Evolutionary conservation across 2,888 invertebrate species (phyloP).

Genomic region (Laothoe populi): DNA sequence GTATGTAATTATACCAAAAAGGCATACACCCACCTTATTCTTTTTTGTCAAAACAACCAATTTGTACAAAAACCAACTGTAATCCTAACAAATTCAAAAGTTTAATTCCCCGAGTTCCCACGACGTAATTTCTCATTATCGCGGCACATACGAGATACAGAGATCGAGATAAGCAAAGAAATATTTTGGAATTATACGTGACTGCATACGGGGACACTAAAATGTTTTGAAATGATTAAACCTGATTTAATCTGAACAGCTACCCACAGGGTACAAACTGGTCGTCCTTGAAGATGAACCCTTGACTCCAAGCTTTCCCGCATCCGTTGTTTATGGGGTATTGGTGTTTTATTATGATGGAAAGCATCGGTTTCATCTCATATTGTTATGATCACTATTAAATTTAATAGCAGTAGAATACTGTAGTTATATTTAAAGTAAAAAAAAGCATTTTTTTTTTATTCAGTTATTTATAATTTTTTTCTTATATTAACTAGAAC

Average conservation of each 20-base stretch:
- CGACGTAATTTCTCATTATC: slow-evolving; percentile 23
- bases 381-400: not conserved
- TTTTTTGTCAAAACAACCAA: not conserved
- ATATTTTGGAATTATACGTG: slow-evolving; percentile 47
- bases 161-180: slow-evolving; percentile 43
- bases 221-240: slow-evolving; percentile 39
- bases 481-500: too few relatives aligned
- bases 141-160: slow-evolving; percentile 29
- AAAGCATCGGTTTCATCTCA: slow-evolving; percentile 31
- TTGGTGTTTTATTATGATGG: slow-evolving; percentile 35
- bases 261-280: slow-evolving; percentile 40
- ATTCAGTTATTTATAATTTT: too few relatives aligned
- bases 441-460: too few relatives aligned
- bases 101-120: slow-evolving; percentile 17
- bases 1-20: too few relatives aligned
- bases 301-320: slow-evolving; percentile 49
- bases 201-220: slow-evolving; percentile 39
- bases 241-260: slow-evolving; percentile 43
- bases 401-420: not conserved
- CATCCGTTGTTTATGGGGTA: slow-evolving; percentile 41
- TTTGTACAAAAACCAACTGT: not conserved
- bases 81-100: not conserved
- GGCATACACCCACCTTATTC: too few relatives aligned
- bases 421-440: too few relatives aligned
- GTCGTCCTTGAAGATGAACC: slow-evolving; percentile 54